Evolutionary conservation across 2,888 invertebrate species (phyloP).

Genomic region (Stenodema calcarata): DNA sequence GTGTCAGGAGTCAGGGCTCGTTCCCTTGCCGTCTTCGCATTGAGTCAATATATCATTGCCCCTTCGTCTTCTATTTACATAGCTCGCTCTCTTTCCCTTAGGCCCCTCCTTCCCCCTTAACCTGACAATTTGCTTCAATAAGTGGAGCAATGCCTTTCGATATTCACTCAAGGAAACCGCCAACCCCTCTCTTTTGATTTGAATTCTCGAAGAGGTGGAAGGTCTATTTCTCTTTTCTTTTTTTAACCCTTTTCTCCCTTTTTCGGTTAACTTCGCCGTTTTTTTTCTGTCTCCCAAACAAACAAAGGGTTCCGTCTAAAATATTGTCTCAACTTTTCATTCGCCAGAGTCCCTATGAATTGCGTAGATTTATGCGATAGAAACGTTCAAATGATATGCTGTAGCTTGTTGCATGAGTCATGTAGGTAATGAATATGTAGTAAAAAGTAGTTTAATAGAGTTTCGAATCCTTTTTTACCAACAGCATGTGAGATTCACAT

Average conservation of each 20-base stretch:
- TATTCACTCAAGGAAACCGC: constrained; percentile 34
- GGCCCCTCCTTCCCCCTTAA: background rate
- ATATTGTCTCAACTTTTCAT: background rate
- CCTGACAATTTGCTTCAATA: constrained; percentile 48
- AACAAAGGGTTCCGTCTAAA: background rate
- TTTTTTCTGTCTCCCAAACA: background rate
- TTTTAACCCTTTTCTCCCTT: background rate
- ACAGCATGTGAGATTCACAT: too few relatives aligned
- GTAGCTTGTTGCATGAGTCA: background rate
- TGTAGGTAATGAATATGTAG: too few relatives aligned
- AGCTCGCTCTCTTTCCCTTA: constrained; percentile 20
- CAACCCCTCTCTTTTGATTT: constrained; percentile 34
- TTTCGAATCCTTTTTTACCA: too few relatives aligned
- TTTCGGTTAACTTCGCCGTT: background rate
- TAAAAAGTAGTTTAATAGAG: too few relatives aligned
- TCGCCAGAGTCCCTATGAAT: background rate
- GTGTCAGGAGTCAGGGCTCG: constrained; percentile 49
- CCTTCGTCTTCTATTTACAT: constrained; percentile 46
- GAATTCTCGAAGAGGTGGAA: constrained; percentile 27
- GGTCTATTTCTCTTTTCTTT: constrained; percentile 15
- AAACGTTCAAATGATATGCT: too few relatives aligned
- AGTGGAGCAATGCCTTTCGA: constrained; percentile 43
- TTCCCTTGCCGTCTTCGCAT: constrained; percentile 37
- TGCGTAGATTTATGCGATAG: background rate
- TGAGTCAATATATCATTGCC: constrained; percentile 51